Conservation (phyloP, 2,113 vertebrate genomes). For the Lophura nycthemera region DNA sequence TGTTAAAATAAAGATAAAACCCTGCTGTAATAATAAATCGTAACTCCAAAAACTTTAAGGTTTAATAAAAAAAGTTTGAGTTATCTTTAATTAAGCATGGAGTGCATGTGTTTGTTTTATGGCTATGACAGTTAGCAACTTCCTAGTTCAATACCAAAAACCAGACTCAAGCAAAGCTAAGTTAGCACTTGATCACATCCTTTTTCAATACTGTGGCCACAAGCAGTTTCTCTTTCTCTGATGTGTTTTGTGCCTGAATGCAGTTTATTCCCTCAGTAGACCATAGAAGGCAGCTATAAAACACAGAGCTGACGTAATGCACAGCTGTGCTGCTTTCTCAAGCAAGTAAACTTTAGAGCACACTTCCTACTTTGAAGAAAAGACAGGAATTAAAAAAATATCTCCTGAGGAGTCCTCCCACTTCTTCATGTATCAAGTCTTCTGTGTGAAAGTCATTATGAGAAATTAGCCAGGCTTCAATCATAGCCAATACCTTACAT, state of each 20-base stretch:
- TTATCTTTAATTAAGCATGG: neutral
- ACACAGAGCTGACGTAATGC: neutral
- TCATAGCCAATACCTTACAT: constrained; percentile 57
- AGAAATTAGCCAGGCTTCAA: constrained; percentile 61
- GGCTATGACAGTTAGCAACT: neutral
- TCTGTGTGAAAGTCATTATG: constrained; percentile 1
- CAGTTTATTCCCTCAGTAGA: neutral
- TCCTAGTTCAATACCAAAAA: neutral
- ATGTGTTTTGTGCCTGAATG: rapidly evolving
- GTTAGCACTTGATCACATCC: neutral
- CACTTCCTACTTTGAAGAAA: neutral
- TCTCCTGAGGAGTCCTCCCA: neutral
- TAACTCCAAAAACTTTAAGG: neutral
- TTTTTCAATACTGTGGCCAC: neutral
- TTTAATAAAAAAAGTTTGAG: neutral
- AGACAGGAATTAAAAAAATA: neutral
- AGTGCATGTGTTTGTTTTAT: rapidly evolving
- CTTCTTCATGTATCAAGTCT: constrained; percentile 24
- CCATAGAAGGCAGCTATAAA: neutral
- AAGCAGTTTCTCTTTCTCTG: neutral
- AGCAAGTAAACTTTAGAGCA: neutral
- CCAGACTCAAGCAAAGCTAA: neutral
- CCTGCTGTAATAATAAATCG: neutral
- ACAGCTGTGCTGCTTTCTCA: neutral
- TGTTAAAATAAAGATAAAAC: neutral